These are phyloP conservation scores for Clostera curtula DNA, from an alignment of 2,888 invertebrate genomes.

Conservation along the genomic window DNA sequence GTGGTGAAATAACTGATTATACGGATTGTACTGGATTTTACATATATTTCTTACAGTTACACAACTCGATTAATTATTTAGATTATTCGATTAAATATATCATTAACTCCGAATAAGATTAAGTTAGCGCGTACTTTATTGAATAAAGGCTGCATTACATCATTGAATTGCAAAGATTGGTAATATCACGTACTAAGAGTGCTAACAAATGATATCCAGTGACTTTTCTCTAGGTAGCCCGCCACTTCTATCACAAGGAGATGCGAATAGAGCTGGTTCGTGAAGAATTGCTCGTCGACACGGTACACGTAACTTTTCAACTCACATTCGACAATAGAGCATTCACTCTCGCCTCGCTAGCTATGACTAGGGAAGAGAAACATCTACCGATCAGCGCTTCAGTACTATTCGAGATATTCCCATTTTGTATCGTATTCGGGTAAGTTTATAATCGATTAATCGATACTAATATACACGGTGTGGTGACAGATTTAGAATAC, in stretches of 20 bases:
- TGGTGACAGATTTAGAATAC: no score
- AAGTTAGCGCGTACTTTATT: no score
- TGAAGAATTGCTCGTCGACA: conserved; percentile 91
- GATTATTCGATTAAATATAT: no score
- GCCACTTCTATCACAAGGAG: conserved; percentile 95
- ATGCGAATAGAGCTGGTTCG: conserved; percentile 92
- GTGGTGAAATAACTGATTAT: no score
- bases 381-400: conserved; percentile 92
- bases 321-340: conserved; percentile 96
- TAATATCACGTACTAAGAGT: no score
- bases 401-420: conserved; percentile 96
- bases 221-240: conserved; percentile 79
- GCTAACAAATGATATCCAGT: conserved; percentile 1
- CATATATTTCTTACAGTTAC: no score
- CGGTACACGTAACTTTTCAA: conserved; percentile 95
- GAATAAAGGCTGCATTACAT: no score
- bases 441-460: conserved; percentile 52
- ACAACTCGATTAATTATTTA: no score
- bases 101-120: no score
- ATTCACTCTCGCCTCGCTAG: conserved; percentile 86
- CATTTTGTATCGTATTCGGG: conserved; percentile 98
- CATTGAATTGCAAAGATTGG: no score
- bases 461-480: not conserved
- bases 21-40: no score
- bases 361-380: conserved; percentile 91